A percentile compares a stretch with the other conserved stretches of the same genome.
These are phyloP conservation scores for Drosophila infuscata DNA, from an alignment of 2,888 invertebrate genomes.

Conservation along the genomic window DNA sequence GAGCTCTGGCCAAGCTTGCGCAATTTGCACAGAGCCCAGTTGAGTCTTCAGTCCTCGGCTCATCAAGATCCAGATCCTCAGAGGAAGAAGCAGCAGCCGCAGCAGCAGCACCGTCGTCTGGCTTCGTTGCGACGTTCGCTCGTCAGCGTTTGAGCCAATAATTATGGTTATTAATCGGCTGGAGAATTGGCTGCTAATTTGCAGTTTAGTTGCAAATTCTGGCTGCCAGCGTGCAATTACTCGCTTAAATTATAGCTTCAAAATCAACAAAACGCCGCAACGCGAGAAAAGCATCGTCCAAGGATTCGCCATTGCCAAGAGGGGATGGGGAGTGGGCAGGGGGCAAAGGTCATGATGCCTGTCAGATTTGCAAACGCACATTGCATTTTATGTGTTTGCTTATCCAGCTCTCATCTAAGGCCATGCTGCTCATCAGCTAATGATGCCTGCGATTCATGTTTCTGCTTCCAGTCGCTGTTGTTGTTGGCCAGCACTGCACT, in stretches of 20 bases:
- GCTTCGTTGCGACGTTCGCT: slow-evolving; percentile 61
- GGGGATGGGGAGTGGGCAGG: neutral
- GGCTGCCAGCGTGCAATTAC: slow-evolving; percentile 87
- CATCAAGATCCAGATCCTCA: slow-evolving; percentile 69
- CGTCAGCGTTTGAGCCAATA: slow-evolving; percentile 84
- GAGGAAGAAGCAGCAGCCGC: slow-evolving; percentile 23
- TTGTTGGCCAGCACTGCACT: slow-evolving; percentile 42
- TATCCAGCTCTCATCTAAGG: slow-evolving; percentile 58
- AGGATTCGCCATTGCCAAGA: slow-evolving; percentile 14
- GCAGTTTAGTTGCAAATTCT: slow-evolving; percentile 88
- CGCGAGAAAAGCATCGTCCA: slow-evolving; percentile 46
- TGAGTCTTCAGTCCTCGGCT: slow-evolving; percentile 25
- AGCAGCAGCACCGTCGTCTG: slow-evolving; percentile 44
- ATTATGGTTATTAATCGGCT: slow-evolving; percentile 86
- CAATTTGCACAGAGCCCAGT: slow-evolving; percentile 55
- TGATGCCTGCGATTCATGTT: slow-evolving; percentile 49
- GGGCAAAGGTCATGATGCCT: slow-evolving; percentile 45
- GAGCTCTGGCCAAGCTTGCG: slow-evolving; percentile 51
- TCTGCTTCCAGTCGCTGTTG: slow-evolving; percentile 12
- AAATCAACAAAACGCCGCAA: slow-evolving; percentile 85
- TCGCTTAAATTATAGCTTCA: slow-evolving; percentile 85
- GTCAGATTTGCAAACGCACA: slow-evolving; percentile 49
- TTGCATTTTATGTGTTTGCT: slow-evolving; percentile 67
- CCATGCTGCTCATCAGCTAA: slow-evolving; percentile 69
- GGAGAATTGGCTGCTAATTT: slow-evolving; percentile 88